Conservation (phyloP, 2,888 invertebrate species). For the Alsophila aescularia region DNA sequence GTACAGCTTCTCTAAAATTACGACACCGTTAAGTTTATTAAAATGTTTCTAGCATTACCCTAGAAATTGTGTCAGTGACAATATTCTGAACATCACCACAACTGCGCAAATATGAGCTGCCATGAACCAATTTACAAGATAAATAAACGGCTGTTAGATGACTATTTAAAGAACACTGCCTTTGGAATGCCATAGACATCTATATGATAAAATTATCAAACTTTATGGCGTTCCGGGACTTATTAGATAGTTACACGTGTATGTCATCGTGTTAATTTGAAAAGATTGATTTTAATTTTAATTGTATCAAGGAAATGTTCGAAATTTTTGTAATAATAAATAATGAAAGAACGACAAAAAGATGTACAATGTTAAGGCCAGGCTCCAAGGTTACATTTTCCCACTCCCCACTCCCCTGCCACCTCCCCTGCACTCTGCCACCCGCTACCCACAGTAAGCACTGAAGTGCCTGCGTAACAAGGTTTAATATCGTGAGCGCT, state of each 20-base stretch:
- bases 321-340: too few species aligned
- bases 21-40: conserved; percentile 46
- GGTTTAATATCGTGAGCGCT: too few species aligned
- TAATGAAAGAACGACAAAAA: too few species aligned
- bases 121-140: conserved; percentile 72
- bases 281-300: conserved; percentile 1
- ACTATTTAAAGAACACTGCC: conserved; percentile 53
- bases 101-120: conserved; percentile 68
- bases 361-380: too few species aligned
- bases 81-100: conserved; percentile 55
- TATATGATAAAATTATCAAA: conserved; percentile 19
- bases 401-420: too few species aligned
- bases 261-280: conserved; percentile 14
- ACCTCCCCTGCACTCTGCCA: too few species aligned
- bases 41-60: conserved; percentile 61
- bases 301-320: neutral
- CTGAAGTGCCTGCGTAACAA: too few species aligned
- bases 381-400: too few species aligned
- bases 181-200: conserved; percentile 38
- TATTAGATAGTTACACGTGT: conserved; percentile 6
- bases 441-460: too few species aligned
- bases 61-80: conserved; percentile 68
- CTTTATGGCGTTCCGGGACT: conserved; percentile 5
- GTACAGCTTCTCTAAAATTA: conserved; percentile 22
- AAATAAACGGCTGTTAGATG: conserved; percentile 46